A percentile compares a stretch with the other conserved stretches of the same genome.
Evolutionary conservation across 2,888 invertebrate species (phyloP).

Genomic region (Aspidiotus destructor): DNA sequence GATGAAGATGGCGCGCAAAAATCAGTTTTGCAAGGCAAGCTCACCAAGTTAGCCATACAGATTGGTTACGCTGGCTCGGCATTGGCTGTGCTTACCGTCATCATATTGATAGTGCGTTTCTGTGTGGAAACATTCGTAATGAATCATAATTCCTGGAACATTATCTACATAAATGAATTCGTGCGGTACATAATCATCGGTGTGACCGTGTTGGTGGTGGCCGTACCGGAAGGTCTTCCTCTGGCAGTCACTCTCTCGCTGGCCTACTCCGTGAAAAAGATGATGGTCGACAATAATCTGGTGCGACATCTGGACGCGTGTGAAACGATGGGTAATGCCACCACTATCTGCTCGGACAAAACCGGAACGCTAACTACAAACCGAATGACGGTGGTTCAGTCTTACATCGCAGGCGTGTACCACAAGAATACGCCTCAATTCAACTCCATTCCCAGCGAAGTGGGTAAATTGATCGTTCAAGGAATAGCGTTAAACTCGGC

Average conservation of each 20-base stretch:
- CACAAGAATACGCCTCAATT: conserved; percentile 45
- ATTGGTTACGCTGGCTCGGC: conserved; percentile 56
- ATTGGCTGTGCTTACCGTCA: conserved; percentile 53
- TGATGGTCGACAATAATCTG: conserved; percentile 55
- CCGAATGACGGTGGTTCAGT: conserved; percentile 53
- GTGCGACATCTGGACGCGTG: conserved; percentile 56
- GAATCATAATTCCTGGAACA: conserved; percentile 42
- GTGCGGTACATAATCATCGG: conserved; percentile 56
- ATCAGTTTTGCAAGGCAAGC: conserved; percentile 56
- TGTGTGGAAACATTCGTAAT: conserved; percentile 49
- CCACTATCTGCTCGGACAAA: conserved; percentile 56
- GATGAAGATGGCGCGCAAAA: conserved; percentile 27
- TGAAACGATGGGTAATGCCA: conserved; percentile 58
- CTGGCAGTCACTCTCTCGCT: conserved; percentile 53
- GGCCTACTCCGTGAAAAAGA: conserved; percentile 55
- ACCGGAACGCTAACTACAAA: conserved; percentile 57
- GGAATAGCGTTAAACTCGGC: conserved; percentile 52
- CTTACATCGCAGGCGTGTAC: conserved; percentile 45
- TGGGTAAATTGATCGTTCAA: conserved; percentile 46
- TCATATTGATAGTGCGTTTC: conserved; percentile 53
- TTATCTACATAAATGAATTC: conserved; percentile 47
- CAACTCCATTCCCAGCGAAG: conserved; percentile 43
- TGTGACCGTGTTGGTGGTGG: conserved; percentile 54
- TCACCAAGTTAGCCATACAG: conserved; percentile 56
- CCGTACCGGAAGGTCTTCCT: conserved; percentile 54